Percentiles rank a stretch among this genome's conserved stretches.
Evolutionary conservation across 2,797 vertebrate species (phyloP).

Genomic region (Chromis chromis): DNA sequence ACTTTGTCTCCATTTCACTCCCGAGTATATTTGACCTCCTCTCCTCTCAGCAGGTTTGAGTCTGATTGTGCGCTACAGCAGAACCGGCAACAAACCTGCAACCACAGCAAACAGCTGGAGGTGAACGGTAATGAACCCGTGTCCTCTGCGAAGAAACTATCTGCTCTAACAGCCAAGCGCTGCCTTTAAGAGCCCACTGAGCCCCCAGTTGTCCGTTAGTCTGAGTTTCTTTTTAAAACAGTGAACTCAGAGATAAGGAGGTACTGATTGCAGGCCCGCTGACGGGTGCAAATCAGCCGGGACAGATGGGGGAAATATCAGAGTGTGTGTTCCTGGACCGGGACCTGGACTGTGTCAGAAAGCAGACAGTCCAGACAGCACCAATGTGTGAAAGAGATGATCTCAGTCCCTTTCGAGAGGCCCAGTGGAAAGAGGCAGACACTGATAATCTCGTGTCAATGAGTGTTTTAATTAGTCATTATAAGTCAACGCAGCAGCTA

Average conservation of each 20-base stretch:
- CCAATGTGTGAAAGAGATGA: constrained; percentile 76
- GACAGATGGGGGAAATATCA: constrained; percentile 73
- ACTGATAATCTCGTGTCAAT: constrained; percentile 34
- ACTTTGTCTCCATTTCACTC: constrained; percentile 33
- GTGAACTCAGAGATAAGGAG: constrained; percentile 66
- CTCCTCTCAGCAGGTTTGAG: constrained; percentile 52
- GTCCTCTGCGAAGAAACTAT: constrained; percentile 47
- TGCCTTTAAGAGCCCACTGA: not conserved
- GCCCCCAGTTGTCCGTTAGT: constrained; percentile 32
- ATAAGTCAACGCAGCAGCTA: constrained; percentile 20
- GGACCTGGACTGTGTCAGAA: constrained; percentile 75
- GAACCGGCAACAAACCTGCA: constrained; percentile 71
- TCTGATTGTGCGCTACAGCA: constrained; percentile 51
- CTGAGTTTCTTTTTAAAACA: constrained; percentile 48
- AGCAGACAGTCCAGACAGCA: constrained; percentile 67
- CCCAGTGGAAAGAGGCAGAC: constrained; percentile 41
- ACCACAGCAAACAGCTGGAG: constrained; percentile 67
- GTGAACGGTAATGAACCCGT: constrained; percentile 57
- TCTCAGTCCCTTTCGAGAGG: constrained; percentile 58
- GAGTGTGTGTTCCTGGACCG: constrained; percentile 52
- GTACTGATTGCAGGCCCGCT: constrained; percentile 48
- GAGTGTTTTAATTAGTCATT: constrained; percentile 48
- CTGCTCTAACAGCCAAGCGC: not conserved
- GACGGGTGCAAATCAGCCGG: constrained; percentile 70
- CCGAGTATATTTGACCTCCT: constrained; percentile 38